Evolutionary conservation across 1,140 invertebrate species (phyloP), one percentile per base, ranked within the genome.

Genomic region (Lepidurus packardi): DNA sequence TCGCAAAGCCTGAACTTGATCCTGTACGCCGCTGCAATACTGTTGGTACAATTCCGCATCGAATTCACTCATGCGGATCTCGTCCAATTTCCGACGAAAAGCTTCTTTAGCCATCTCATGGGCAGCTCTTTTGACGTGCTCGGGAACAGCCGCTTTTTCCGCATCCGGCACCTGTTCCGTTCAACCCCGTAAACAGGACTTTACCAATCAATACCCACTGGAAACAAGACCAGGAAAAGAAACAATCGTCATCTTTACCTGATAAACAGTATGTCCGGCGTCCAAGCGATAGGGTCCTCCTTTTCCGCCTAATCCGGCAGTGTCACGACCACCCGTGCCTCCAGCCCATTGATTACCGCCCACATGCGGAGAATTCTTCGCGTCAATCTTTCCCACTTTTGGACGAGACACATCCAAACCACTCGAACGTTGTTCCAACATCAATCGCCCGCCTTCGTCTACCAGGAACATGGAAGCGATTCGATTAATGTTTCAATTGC

Each of bases 301-400:
- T 85, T 93, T 94, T 3, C 95, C 95, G 16, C 95, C 95, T 10
- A 97, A 84, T 41, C 97, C 97, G n/a, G 95, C 95, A 1, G 96
- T 98, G 83, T 96, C 94, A 77, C 83, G 82, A 75, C 93, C 93
- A 74, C 96, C 96, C 65, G 92, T 95, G 44, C 96, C 96, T 9
- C 96, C 96, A 53, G 96, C 95, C 96, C 96, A 98, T 1, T 93
- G 96, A 82, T 97, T 97, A 6, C 97, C 96, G 77, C 96, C 96
- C 77, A 97, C 94, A 87, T 98, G 97, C 0, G 95, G 95, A 74
- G 92, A 89, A 82, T 93, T 93, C 9, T 92, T 91, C 0, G 92
- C 90, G 85, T 98, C 94, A 42, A 94, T 87, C 87, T 98, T 97
- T 4, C 97, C 97, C 85, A 96, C 92, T 83, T 98, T 98, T 0